Conservation (phyloP, 2,113 vertebrate genomes). For the Gila orcuttii region DNA sequence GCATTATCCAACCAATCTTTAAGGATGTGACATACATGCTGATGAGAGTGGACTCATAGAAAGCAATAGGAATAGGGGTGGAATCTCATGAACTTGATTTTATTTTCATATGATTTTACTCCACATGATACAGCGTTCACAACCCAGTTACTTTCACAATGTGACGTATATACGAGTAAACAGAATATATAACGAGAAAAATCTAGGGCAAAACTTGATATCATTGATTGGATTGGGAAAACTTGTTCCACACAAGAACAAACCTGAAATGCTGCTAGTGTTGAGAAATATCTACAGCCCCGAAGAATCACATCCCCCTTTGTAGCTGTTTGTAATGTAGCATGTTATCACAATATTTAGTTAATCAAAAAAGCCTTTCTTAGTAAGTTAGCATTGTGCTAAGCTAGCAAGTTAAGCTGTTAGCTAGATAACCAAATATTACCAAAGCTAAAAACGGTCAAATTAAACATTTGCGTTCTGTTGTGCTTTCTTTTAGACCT, state of each 20-base stretch:
- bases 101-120: too few relatives aligned
- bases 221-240: conserved; percentile 3
- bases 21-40: conserved; percentile 49
- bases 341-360: neutral
- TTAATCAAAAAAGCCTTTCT: neutral
- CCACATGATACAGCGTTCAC: neutral
- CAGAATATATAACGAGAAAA: conserved; percentile 7
- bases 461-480: neutral
- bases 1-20: conserved; percentile 52
- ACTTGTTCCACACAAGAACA: neutral
- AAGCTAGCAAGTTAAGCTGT: neutral
- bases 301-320: neutral
- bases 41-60: conserved; percentile 53
- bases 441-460: neutral
- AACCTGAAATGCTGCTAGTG: neutral
- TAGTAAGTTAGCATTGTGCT: neutral
- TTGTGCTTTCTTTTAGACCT: neutral
- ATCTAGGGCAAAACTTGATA: conserved; percentile 17
- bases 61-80: conserved; percentile 12
- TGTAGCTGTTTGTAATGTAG: neutral
- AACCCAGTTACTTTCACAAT: neutral
- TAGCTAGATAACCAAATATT: neutral
- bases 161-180: neutral
- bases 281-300: neutral
- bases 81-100: neutral